Percentiles rank a stretch among this genome's conserved stretches.
phyloP scores from a whole-genome alignment of 2,888 invertebrate genomes.

The Xiphydria camelus region DNA sequence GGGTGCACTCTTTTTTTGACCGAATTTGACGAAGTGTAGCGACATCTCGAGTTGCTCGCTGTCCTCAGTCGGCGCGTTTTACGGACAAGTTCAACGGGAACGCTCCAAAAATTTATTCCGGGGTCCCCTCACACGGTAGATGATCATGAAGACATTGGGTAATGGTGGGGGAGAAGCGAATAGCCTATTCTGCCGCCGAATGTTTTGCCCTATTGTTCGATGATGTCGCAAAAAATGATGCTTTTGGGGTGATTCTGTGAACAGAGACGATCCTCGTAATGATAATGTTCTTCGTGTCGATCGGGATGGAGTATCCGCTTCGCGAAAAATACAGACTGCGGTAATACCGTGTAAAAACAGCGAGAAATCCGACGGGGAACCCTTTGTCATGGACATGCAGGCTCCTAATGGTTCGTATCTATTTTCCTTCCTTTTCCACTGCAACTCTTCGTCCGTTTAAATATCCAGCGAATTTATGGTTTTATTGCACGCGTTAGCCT shows the following conservation, averaged over 20 bases:
- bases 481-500: conserved; percentile 11
- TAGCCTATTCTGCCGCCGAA: conserved; percentile 40
- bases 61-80: too few relatives aligned
- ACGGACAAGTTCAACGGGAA: too few relatives aligned
- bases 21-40: too few relatives aligned
- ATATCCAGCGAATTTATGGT: conserved; percentile 6
- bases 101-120: too few relatives aligned
- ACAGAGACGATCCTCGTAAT: conserved; percentile 15
- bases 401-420: conserved; percentile 56
- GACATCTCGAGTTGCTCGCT: too few relatives aligned
- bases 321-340: conserved; percentile 37
- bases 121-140: too few relatives aligned
- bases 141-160: not conserved
- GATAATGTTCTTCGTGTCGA: conserved; percentile 30
- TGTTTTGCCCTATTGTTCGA: conserved; percentile 46
- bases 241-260: conserved; percentile 24
- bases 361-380: conserved; percentile 32
- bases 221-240: conserved; percentile 30
- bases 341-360: conserved; percentile 43
- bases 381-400: conserved; percentile 58
- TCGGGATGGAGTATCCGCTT: conserved; percentile 33
- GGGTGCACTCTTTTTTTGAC: too few relatives aligned
- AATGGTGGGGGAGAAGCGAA: conserved; percentile 31
- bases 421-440: conserved; percentile 16
- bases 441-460: conserved; percentile 4